A percentile compares a stretch with the other conserved stretches of the same genome.
These are phyloP conservation scores for Cyrtonyx montezumae DNA, from an alignment of 2,113 vertebrate genomes.

Conservation along the genomic window DNA sequence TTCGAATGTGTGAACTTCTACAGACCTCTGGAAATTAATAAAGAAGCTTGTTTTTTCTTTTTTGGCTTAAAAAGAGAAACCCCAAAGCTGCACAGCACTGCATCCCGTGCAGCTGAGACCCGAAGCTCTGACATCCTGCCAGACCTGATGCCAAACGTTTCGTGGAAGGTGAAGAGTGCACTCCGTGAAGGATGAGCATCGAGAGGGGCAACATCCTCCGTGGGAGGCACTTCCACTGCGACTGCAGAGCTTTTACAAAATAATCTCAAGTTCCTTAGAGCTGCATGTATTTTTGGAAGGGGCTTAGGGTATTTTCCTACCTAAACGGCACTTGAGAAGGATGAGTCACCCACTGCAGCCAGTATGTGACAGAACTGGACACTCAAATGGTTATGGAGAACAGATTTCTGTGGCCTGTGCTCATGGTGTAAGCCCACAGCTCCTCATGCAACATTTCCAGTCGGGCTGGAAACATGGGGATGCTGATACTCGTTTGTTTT, in stretches of 20 bases:
- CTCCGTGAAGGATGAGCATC: constrained; percentile 57
- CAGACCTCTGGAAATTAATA: background rate
- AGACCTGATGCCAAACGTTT: constrained; percentile 55
- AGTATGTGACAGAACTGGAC: background rate
- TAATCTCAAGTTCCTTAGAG: constrained; percentile 43
- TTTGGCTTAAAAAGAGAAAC: background rate
- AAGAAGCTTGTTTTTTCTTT: background rate
- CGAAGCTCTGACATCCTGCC: constrained; percentile 42
- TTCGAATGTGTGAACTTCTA: background rate
- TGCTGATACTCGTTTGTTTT: rapidly evolving
- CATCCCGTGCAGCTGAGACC: background rate
- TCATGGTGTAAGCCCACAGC: background rate
- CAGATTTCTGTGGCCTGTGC: background rate
- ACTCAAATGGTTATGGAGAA: background rate
- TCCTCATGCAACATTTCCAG: background rate
- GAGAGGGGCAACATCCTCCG: constrained; percentile 31
- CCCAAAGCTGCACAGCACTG: background rate
- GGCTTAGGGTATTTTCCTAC: constrained; percentile 47
- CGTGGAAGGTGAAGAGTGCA: constrained; percentile 74
- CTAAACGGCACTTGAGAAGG: constrained; percentile 27
- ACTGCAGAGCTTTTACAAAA: constrained; percentile 54
- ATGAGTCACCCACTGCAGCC: background rate
- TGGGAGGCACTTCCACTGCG: constrained; percentile 46
- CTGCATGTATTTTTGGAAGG: constrained; percentile 29
- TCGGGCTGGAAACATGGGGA: background rate